Conservation (phyloP, 1,140 invertebrate species). For the Pissodes strobi region DNA sequence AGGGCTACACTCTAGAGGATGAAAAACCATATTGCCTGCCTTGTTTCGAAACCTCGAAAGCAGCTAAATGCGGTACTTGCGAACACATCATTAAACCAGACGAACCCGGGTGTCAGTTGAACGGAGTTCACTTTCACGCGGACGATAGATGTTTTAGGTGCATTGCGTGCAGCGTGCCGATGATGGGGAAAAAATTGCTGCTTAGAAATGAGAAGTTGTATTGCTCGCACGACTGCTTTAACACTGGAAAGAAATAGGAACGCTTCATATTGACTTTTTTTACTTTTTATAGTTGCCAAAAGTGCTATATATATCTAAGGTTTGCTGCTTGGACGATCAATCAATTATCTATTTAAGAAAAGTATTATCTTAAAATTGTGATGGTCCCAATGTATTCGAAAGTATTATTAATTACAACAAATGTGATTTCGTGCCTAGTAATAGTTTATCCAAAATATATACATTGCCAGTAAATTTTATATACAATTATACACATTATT, state of each 20-base stretch:
- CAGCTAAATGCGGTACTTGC: conserved; percentile 74
- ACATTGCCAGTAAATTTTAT: too few relatives aligned
- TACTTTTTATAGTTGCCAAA: too few relatives aligned
- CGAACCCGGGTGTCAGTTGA: conserved; percentile 75
- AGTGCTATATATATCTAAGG: too few relatives aligned
- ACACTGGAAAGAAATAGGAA: conserved; percentile 6
- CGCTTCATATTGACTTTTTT: too few relatives aligned
- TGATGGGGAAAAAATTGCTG: conserved; percentile 66
- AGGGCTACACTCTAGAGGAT: conserved; percentile 78
- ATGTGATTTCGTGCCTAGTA: too few relatives aligned
- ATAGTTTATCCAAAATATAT: too few relatives aligned
- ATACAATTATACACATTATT: too few relatives aligned
- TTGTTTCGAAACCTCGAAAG: conserved; percentile 79
- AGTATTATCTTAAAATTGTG: too few relatives aligned
- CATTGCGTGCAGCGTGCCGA: conserved; percentile 69
- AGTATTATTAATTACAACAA: too few relatives aligned
- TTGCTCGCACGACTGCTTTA: conserved; percentile 53
- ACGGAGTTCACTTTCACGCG: conserved; percentile 76
- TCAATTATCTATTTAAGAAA: too few relatives aligned
- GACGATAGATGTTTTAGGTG: conserved; percentile 76
- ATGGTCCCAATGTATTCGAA: too few relatives aligned
- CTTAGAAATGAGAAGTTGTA: conserved; percentile 49
- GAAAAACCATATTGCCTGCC: conserved; percentile 77
- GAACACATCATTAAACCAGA: conserved; percentile 72
- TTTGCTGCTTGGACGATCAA: too few relatives aligned